These are phyloP conservation scores for Mythimna vitellina DNA, from an alignment of 2,888 invertebrate genomes.

Conservation along the genomic window DNA sequence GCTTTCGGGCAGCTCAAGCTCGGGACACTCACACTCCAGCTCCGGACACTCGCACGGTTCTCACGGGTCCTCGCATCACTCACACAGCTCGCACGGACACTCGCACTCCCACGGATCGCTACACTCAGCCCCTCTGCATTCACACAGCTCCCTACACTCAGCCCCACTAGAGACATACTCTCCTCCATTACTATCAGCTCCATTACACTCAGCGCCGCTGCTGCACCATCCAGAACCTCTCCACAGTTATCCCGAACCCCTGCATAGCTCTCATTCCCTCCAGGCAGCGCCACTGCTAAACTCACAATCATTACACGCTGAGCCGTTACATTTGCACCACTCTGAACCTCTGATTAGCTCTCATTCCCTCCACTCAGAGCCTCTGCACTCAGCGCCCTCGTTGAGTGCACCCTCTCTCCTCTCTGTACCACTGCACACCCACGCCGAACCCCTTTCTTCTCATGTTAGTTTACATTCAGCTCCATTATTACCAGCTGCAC, in stretches of 20 bases:
- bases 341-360: constrained; percentile 34
- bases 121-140: neutral
- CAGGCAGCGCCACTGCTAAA: constrained; percentile 1
- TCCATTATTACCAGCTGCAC: constrained; percentile 16
- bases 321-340: constrained; percentile 36
- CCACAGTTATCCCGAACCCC: constrained; percentile 4
- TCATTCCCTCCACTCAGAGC: constrained; percentile 28
- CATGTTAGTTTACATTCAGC: constrained; percentile 30
- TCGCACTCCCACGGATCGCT: neutral
- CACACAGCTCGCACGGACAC: constrained; percentile 32
- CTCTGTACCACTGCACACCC: constrained; percentile 39
- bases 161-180: neutral
- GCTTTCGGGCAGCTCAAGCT: constrained; percentile 10
- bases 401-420: constrained; percentile 26
- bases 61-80: neutral
- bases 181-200: constrained; percentile 28
- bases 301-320: constrained; percentile 10
- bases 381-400: constrained; percentile 43
- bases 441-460: constrained; percentile 36
- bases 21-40: constrained; percentile 23
- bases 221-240: constrained; percentile 14
- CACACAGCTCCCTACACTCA: constrained; percentile 6
- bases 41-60: constrained; percentile 12
- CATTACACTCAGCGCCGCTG: constrained; percentile 26
- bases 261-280: constrained; percentile 17